These are phyloP conservation scores for Tiliqua scincoides DNA, from an alignment of 2,113 vertebrate species.

Conservation along the genomic window DNA sequence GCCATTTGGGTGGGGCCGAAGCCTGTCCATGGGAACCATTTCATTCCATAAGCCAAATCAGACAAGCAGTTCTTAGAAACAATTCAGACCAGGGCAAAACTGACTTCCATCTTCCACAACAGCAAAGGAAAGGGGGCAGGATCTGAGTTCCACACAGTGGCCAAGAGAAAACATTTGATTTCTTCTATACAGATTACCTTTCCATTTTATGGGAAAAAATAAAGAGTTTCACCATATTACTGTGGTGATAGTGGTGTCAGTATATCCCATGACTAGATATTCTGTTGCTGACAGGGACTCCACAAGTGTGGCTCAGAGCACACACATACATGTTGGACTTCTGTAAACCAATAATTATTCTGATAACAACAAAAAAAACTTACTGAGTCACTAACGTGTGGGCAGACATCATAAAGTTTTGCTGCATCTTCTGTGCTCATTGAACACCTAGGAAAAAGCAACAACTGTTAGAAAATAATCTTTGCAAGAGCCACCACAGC, in stretches of 20 bases:
- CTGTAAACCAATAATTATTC: background rate
- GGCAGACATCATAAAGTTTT: constrained; percentile 97
- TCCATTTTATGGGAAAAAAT: background rate
- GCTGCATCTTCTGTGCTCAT: constrained; percentile 98
- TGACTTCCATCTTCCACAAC: background rate
- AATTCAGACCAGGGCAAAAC: background rate
- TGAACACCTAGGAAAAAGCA: constrained; percentile 86
- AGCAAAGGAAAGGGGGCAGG: background rate
- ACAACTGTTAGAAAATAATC: background rate
- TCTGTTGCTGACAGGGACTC: background rate
- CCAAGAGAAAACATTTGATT: background rate
- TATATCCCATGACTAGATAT: background rate
- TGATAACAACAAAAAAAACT: constrained; percentile 5
- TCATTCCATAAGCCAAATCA: background rate
- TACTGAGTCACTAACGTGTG: constrained; percentile 97
- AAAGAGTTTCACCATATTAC: background rate
- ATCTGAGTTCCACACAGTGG: background rate
- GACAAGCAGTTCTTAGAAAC: background rate
- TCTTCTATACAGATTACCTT: background rate
- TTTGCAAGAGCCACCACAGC: background rate
- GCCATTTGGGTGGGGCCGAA: background rate
- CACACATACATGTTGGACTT: background rate
- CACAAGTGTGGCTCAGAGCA: background rate
- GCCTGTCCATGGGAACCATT: background rate
- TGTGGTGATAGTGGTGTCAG: background rate